Percentiles rank a stretch among this genome's conserved stretches.
Conservation (phyloP, 1,140 invertebrate genomes). For the Pseudachorutes palmiensis region DNA sequence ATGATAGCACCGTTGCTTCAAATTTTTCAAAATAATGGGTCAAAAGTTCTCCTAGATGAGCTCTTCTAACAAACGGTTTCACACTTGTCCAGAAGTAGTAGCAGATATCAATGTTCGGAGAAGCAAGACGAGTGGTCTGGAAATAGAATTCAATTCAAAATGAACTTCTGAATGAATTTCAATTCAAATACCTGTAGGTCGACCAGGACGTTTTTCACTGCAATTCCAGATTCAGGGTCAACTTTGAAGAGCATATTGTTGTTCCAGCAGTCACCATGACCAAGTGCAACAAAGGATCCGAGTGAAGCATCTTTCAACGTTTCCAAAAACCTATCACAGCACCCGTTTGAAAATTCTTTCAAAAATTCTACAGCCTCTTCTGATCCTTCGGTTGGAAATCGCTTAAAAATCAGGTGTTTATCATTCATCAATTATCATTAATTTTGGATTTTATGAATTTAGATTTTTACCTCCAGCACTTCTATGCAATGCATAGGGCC, state of each 20-base stretch:
- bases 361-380: neutral
- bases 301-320: neutral
- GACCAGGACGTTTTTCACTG: neutral
- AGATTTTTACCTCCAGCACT: neutral
- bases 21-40: neutral
- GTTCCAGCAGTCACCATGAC: slow-evolving; percentile 16
- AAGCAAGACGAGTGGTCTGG: neutral
- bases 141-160: too few relatives aligned
- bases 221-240: neutral
- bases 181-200: slow-evolving; percentile 21
- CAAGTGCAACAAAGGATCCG: neutral
- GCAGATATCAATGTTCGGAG: neutral
- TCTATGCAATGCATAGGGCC: neutral
- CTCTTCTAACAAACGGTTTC: neutral
- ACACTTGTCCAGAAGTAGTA: neutral
- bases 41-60: neutral
- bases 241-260: slow-evolving; percentile 12
- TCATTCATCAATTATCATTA: neutral
- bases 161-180: too few relatives aligned
- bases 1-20: too few relatives aligned
- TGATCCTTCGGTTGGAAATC: neutral
- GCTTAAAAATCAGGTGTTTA: neutral
- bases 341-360: neutral
- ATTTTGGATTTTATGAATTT: neutral
- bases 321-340: neutral